Evolutionary conservation across 1,140 invertebrate species (phyloP).

Genomic region (Wasmannia auropunctata): DNA sequence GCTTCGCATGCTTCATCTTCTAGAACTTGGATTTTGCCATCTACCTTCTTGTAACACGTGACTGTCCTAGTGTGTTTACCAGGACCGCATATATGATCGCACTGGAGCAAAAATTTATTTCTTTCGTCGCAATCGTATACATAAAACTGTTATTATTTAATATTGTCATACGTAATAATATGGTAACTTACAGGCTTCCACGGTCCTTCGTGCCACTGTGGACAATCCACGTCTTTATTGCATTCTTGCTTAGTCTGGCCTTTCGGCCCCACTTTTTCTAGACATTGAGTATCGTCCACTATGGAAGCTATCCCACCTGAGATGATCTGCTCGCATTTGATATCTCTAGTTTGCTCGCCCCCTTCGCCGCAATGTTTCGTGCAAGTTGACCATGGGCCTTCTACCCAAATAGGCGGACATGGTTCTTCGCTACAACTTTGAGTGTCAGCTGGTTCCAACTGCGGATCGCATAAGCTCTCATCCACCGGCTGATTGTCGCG

Average conservation of each 20-base stretch:
- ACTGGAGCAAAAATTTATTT: conserved; percentile 86
- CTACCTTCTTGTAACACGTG: conserved; percentile 90
- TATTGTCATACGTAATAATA: neutral
- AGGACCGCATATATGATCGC: conserved; percentile 94
- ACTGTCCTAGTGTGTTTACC: conserved; percentile 91
- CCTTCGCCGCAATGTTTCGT: conserved; percentile 92
- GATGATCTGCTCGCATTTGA: conserved; percentile 92
- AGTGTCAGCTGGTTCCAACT: conserved; percentile 88
- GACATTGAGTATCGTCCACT: conserved; percentile 91
- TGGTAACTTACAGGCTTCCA: conserved; percentile 91
- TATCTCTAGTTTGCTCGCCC: conserved; percentile 89
- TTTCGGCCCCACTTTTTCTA: conserved; percentile 88
- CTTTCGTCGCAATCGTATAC: neutral
- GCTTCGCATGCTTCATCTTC: conserved; percentile 89
- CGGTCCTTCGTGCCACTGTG: conserved; percentile 92
- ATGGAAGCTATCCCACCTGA: conserved; percentile 87
- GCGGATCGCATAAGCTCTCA: conserved; percentile 91
- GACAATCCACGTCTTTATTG: conserved; percentile 91
- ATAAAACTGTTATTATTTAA: conserved; percentile 12
- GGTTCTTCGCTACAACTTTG: conserved; percentile 91
- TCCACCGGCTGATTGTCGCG: conserved; percentile 89
- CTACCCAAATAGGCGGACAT: conserved; percentile 94
- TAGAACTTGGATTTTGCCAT: conserved; percentile 89
- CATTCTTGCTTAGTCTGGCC: conserved; percentile 90
- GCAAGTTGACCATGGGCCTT: conserved; percentile 93